These are phyloP conservation scores for Listronotus oregonensis DNA, from an alignment of 1,140 invertebrate genomes.

Conservation along the genomic window DNA sequence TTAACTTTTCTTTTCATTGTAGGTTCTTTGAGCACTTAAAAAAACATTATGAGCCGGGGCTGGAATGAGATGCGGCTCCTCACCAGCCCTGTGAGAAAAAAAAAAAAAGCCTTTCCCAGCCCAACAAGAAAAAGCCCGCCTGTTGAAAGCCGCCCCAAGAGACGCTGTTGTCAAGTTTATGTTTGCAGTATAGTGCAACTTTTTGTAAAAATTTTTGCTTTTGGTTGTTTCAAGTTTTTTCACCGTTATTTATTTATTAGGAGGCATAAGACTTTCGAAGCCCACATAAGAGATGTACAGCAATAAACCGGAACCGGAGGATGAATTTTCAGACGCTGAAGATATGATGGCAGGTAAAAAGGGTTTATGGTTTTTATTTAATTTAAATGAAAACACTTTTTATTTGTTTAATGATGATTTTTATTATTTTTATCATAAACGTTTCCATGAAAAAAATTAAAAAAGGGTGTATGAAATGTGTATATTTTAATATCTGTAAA, in stretches of 20 bases:
- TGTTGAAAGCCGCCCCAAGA: slow-evolving; percentile 43
- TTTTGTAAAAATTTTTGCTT: slow-evolving; percentile 5
- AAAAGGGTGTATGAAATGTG: too few relatives aligned
- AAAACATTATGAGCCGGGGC: slow-evolving; percentile 74
- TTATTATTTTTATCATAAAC: too few relatives aligned
- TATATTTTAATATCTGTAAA: too few relatives aligned
- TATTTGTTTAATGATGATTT: slow-evolving; percentile 58
- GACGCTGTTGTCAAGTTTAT: slow-evolving; percentile 47
- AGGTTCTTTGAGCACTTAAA: slow-evolving; percentile 81
- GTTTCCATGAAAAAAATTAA: too few relatives aligned
- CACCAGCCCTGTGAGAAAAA: slow-evolving; percentile 21
- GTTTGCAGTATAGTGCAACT: slow-evolving; percentile 60
- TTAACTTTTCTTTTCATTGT: not conserved
- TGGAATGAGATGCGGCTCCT: slow-evolving; percentile 21
- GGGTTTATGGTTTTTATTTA: not conserved
- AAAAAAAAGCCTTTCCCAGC: slow-evolving; percentile 11
- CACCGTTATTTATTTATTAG: slow-evolving; percentile 36
- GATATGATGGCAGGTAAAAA: slow-evolving; percentile 75
- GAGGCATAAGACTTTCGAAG: slow-evolving; percentile 68
- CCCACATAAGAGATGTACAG: slow-evolving; percentile 64
- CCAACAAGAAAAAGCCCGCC: slow-evolving; percentile 39
- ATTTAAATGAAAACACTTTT: slow-evolving; percentile 53
- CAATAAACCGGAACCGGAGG: slow-evolving; percentile 54
- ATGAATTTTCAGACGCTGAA: slow-evolving; percentile 80
- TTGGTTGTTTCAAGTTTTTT: not conserved